Evolutionary conservation across 2,888 invertebrate species (phyloP), one percentile per base, ranked within the genome.

Genomic region (Acleris emargana): DNA sequence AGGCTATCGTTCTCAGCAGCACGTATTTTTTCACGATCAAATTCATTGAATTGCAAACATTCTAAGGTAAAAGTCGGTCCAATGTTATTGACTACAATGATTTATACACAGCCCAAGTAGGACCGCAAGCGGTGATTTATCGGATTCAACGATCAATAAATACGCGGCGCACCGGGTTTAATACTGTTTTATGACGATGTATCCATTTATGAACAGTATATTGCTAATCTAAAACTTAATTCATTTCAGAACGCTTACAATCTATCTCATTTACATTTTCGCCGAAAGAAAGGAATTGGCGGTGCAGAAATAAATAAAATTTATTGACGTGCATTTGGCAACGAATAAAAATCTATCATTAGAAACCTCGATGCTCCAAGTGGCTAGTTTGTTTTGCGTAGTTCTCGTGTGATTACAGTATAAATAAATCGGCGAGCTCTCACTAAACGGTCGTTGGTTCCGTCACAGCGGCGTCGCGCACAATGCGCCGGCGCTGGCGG

Each of bases 271-370:
- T 16, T 13, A n/a, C 16, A 22, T 42, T 42, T 20, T 18, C 16
- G 18, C 38, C 11, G 53, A 64, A 52, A 60, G 16, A 45, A 49
- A 47, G 5, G 50, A 54, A 42, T 60, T 25, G 55, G 17, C 49
- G 49, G 50, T 38, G 38, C 49, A 59, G 42, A 43, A 54, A 54
- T 58, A 42, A 62, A 59, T 75, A 71, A 67, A 71, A 66, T 72
- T 68, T 74, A 80, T 80, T 73, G 76, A 78, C 73, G 74, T 73
- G 72, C 70, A 80, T 83, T 87, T 86, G 86, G 85, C 85, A 84
- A 73, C 71, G 72, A 73, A 75, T 79, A 72, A 77, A 75, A 75
- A 70, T 83, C 80, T 83, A 83, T 81, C 78, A 79, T 80, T 83
- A 85, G 82, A 80, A 74, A 79, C 78, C 49, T 51, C 71, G 74